Percentiles rank a stretch among this genome's conserved stretches.
Evolutionary conservation across 2,797 vertebrate genomes (phyloP).

Genomic region (Gephyroberyx darwinii): DNA sequence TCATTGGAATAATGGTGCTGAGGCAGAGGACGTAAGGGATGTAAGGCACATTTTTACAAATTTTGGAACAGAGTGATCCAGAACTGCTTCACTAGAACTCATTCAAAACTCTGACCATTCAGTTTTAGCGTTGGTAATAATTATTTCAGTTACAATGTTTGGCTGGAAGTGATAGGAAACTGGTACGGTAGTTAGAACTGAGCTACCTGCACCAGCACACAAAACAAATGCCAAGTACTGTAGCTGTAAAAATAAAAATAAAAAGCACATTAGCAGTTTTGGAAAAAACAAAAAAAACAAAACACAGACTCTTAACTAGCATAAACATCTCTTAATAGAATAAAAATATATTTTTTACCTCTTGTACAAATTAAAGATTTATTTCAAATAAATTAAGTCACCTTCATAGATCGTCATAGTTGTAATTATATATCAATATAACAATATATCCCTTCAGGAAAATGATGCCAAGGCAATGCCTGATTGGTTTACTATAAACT

Average conservation of each 20-base stretch:
- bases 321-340: constrained; percentile 79
- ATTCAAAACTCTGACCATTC: constrained; percentile 34
- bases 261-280: constrained; percentile 53
- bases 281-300: constrained; percentile 35
- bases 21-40: constrained; percentile 52
- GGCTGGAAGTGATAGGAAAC: constrained; percentile 41
- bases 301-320: constrained; percentile 64
- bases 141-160: constrained; percentile 13
- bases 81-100: constrained; percentile 40
- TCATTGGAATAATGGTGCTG: constrained; percentile 38
- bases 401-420: constrained; percentile 80
- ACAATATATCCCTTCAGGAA: constrained; percentile 77
- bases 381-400: constrained; percentile 88
- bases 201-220: constrained; percentile 36
- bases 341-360: constrained; percentile 81
- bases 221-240: constrained; percentile 37
- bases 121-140: constrained; percentile 32
- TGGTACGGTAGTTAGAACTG: constrained; percentile 18
- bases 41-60: constrained; percentile 78
- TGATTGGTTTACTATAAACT: constrained; percentile 74
- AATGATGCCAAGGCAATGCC: constrained; percentile 72
- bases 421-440: constrained; percentile 78
- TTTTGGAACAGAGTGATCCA: constrained; percentile 36
- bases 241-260: constrained; percentile 46
- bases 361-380: constrained; percentile 86